Conservation (phyloP, 2,888 invertebrate species). For the Anthophora plumipes region DNA sequence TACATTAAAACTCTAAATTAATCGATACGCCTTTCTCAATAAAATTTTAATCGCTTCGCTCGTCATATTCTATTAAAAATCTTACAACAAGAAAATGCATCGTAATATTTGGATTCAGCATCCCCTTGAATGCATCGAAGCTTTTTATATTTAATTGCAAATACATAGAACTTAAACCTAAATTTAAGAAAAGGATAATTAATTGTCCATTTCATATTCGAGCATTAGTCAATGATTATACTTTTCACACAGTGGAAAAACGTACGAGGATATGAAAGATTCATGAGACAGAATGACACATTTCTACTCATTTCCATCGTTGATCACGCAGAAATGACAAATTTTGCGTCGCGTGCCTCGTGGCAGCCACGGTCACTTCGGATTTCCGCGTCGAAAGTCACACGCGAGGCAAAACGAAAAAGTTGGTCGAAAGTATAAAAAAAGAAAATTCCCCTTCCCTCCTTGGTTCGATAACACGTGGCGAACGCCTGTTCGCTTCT, state of each 20-base stretch:
- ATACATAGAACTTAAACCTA: not conserved
- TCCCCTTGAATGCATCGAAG: not conserved
- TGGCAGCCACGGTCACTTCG: too few relatives aligned
- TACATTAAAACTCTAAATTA: not conserved
- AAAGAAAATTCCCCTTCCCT: slow-evolving; percentile 11
- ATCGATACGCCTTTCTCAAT: too few relatives aligned
- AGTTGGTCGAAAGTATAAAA: slow-evolving; percentile 19
- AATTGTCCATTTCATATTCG: not conserved
- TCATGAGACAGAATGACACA: not conserved
- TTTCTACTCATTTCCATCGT: slow-evolving; percentile 10
- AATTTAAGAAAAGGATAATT: not conserved
- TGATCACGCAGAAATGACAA: not conserved
- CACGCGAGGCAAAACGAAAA: slow-evolving; percentile 8
- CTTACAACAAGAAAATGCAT: too few relatives aligned
- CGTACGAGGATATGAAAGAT: not conserved
- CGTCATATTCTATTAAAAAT: not conserved
- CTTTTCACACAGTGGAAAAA: not conserved
- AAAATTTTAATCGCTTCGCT: not conserved
- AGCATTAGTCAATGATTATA: not conserved
- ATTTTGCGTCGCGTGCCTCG: not conserved
- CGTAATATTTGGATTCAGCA: too few relatives aligned
- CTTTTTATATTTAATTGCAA: too few relatives aligned
- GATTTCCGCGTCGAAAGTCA: not conserved
- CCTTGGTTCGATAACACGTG: slow-evolving; percentile 67
- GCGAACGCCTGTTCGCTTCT: slow-evolving; percentile 53